Base-by-base conservation (phyloP, 2,888 invertebrate genomes). In the Caenorhabditis sinica region DNA sequence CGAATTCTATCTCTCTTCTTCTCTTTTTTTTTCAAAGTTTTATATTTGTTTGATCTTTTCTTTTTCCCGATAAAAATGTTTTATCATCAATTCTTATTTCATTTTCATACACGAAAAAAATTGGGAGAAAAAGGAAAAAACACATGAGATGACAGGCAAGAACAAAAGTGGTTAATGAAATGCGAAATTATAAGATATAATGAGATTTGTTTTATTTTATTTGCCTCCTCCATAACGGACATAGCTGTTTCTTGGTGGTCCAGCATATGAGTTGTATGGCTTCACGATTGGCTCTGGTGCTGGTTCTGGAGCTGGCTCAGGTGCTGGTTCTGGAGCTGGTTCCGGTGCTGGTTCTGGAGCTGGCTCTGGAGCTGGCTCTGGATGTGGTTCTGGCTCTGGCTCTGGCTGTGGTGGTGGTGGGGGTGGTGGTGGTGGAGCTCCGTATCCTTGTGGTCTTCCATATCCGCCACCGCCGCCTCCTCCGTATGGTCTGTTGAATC, bases 321-420 rank as follows among this genome's bases (percentile, higher is more conserved):
- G 83, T 13, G 71, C 69, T 61, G 87, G 87, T 43, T 85, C 85
- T 36, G 86, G 86, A 85, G 87, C 45, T 74, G 85, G 83, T 20
- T 63, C 74, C 49, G 87, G 87, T 1, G 66, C 81, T 25, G 87
- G 85, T 45, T 60, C 74, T 53, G 86, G 86, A 13, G 53, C 80
- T 36, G 86, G 86, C 49, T 69, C 75, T 51, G 85, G 85, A 25
- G 40, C 58, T 65, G 83, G 83, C 1, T 72, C 63, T 33, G 83
- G 83, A 40, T 25, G 23, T 63, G 74, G 74, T 9, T 56, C 71
- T 49, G 82, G 82, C 23, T 65, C 28, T 36, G 80, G 80, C 15
- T 53, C 36, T 73, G 83, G 83, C 33, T 51, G 66, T 28, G 83
- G 86, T 69, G 85, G 83, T 23, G 69, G 71, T 40, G 82, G 83